Base-by-base conservation (phyloP, 2,113 vertebrate species). In the Malaclemys terrapin region DNA sequence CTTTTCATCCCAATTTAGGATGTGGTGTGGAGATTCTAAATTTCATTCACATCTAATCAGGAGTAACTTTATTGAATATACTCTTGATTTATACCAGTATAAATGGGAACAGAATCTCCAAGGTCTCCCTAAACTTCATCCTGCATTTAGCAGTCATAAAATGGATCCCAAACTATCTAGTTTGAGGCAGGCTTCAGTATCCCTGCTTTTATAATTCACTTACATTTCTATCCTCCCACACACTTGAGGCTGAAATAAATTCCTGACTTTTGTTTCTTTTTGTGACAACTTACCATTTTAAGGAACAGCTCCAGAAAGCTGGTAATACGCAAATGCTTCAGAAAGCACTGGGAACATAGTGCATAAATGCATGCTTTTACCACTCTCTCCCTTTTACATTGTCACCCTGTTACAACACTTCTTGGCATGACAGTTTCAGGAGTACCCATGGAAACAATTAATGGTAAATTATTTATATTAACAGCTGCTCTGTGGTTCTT, bases 381-480 rank as follows among this genome's bases (percentile, higher is more conserved):
- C 6, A 13, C 90, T 89, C 82, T 45, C 80, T 88, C 85, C 81
- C 59, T 85, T 1, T 16, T 2, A 78, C 10, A 3, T 50, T 16
- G 27, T 35, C 38, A 5, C 50, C 84, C 80, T 72, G 3, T 59
- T 84, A 82, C 47, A 42, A 59, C 49, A 35, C 38, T 76, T 52
- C 87, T 91, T 35, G 83, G 52, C 78, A 25, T 13, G 76, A 6
- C 22, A 13, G 62, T 80, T 69, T 90, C 84, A 76, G 87, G 80
- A 93, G 85, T 24, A 86, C 80, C 89, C 38, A 53, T 76, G 79
- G 84, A 96, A 82, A 78, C 91, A 94, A 88, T 95, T 95, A 96
- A 93, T 57, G 38, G 88, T 91, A 82, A 98, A 95, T 97, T 93
- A 93, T 91, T 97, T 90, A 90, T 95, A 85, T 31, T 95, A 91